Evolutionary conservation across 2,888 invertebrate genomes (phyloP).

Genomic region (Dasysyrphus albostriatus): DNA sequence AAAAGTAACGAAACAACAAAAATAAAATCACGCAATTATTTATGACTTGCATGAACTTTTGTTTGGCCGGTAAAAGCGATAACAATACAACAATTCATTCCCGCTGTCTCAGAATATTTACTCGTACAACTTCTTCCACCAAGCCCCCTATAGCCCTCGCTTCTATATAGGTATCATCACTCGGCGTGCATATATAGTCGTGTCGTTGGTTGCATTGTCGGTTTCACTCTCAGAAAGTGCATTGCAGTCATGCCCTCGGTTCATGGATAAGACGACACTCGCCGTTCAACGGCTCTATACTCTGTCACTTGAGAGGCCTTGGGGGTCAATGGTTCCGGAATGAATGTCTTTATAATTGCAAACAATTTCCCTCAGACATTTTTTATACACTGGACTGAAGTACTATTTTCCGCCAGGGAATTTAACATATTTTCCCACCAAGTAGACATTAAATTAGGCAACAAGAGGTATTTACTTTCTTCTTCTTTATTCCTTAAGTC

Average conservation of each 20-base stretch:
- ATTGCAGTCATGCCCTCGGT: conserved; percentile 59
- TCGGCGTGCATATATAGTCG: neutral
- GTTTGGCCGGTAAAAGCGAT: conserved; percentile 62
- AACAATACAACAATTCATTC: conserved; percentile 51
- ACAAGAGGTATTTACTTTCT: neutral
- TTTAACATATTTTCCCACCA: conserved; percentile 16
- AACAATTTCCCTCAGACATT: conserved; percentile 43
- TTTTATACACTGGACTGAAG: conserved; percentile 3
- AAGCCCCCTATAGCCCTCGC: neutral
- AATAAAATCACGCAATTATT: conserved; percentile 44
- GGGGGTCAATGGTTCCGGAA: conserved; percentile 58
- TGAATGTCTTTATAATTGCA: conserved; percentile 50
- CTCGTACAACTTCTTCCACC: neutral
- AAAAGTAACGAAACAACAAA: conserved; percentile 15
- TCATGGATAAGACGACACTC: conserved; percentile 53
- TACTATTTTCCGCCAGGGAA: conserved; percentile 15
- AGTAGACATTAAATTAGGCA: conserved; percentile 36
- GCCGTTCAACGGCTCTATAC: conserved; percentile 43
- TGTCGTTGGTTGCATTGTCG: conserved; percentile 26
- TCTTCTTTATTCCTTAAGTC: conserved; percentile 15
- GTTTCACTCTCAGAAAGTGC: conserved; percentile 29
- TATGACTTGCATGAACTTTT: conserved; percentile 68
- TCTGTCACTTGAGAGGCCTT: conserved; percentile 47
- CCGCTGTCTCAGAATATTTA: conserved; percentile 4
- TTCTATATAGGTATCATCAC: neutral